Base-by-base conservation (phyloP, 2,888 invertebrate genomes). In the Tryphoninae sp. region DNA sequence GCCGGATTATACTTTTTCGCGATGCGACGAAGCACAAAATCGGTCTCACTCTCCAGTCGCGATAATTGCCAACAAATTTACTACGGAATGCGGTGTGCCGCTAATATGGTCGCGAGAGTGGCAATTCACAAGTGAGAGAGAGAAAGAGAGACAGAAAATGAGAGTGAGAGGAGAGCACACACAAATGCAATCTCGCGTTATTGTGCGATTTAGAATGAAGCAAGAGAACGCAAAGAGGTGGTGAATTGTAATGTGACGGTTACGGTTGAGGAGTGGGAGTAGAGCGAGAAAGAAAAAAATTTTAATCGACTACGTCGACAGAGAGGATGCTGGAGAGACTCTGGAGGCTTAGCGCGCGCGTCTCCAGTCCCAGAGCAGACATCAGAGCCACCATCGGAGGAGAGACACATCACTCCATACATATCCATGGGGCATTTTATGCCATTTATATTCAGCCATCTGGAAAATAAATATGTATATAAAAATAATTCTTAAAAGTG, bases 281-380 rank as follows among this genome's bases (percentile, higher is more conserved):
- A 73, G 73, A 73, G 59, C 68, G 76, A 72, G 72, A 62, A 77
- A 72, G 76, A 16, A 76, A 53, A 71, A 76, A 59, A 13, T 68
- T 69, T 69, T 69, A 76, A 82, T 79, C 79, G 68, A 77, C 71
- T 71, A 71, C 55, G 82, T 76, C 79, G 75, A 78, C 53, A 71
- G 69, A 53, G 23, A 77, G 81, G 81, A 81, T 81, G 81, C 81
- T 81, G 81, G 78, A 78, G 51, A 62, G 26, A 26, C 58, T 19
- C 61, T 65, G 49, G 22, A 53, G 40, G 68, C n/a, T 22, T 23
- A 22, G 9, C 33, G 58, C 71, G 58, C 65, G 76, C 59, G 49
- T 72, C 71, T 65, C 59, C 45, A 73, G 64, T 42, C 74, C 40
- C 62, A 51, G 23, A n/a, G 55, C 51, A 68, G 33, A 26, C 7